These are phyloP conservation scores for Achatina immaculata DNA, from an alignment of 1,140 invertebrate species.

Conservation along the genomic window DNA sequence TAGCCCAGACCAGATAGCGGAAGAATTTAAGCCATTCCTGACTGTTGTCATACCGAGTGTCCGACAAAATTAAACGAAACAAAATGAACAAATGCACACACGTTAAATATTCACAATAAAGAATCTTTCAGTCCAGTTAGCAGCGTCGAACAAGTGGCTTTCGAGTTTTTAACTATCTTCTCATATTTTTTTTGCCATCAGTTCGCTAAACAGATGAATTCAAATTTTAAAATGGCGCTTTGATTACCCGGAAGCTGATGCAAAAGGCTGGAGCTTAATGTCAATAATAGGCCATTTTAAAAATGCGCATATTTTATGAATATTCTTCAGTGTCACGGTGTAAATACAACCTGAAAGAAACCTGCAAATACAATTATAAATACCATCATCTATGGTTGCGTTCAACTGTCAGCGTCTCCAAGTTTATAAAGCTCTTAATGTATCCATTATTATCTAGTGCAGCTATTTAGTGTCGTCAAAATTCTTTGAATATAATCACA, in stretches of 20 bases:
- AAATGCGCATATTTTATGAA: conserved; percentile 9
- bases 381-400: not conserved
- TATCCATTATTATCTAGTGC: too few relatives aligned
- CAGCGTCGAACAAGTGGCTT: not conserved
- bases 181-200: too few relatives aligned
- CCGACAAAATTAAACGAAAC: too few relatives aligned
- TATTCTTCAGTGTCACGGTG: not conserved
- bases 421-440: not conserved
- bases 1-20: too few relatives aligned
- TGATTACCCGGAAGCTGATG: not conserved
- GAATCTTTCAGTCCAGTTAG: too few relatives aligned
- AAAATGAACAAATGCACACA: too few relatives aligned
- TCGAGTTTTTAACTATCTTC: too few relatives aligned
- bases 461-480: too few relatives aligned
- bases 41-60: too few relatives aligned
- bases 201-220: conserved; percentile 5
- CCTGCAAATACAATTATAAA: not conserved
- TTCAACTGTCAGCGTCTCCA: not conserved
- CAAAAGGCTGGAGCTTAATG: not conserved
- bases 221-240: not conserved
- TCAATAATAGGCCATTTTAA: not conserved
- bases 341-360: not conserved
- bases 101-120: too few relatives aligned
- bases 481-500: too few relatives aligned
- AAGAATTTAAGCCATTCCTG: too few relatives aligned